phyloP scores from a whole-genome alignment of 2,888 invertebrate species.

The Cotesia congregata region DNA sequence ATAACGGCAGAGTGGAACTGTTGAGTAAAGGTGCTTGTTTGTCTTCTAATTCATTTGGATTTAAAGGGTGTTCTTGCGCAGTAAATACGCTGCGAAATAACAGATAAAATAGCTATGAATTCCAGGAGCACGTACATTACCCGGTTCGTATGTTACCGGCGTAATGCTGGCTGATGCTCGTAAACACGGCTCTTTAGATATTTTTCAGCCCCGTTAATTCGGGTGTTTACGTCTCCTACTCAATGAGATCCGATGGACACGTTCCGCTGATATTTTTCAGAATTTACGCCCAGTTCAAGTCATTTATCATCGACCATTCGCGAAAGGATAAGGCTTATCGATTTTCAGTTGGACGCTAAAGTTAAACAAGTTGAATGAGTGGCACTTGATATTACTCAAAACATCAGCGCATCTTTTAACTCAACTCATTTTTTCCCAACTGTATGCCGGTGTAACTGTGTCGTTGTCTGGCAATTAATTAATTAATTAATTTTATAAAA shows the following conservation, averaged over 20 bases:
- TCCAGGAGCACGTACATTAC: background rate
- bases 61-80: conserved; percentile 2
- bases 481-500: too few species aligned
- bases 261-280: too few species aligned
- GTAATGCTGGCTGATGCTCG: background rate
- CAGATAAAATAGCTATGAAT: conserved; percentile 26
- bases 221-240: too few species aligned
- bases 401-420: background rate
- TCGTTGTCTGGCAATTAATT: background rate
- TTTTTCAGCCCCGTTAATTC: too few species aligned
- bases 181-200: background rate
- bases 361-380: background rate
- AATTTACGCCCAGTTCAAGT: too few species aligned
- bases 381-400: background rate
- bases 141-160: background rate
- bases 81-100: conserved; percentile 14
- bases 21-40: conserved; percentile 6
- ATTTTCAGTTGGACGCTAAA: background rate
- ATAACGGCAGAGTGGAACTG: background rate
- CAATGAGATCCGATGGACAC: too few species aligned
- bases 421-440: background rate
- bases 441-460: background rate
- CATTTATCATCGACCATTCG: background rate
- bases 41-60: conserved; percentile 29
- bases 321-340: background rate